Evolutionary conservation across 2,797 vertebrate genomes (phyloP), one percentile per base, ranked within the genome.

Genomic region (Champsocephalus gunnari): DNA sequence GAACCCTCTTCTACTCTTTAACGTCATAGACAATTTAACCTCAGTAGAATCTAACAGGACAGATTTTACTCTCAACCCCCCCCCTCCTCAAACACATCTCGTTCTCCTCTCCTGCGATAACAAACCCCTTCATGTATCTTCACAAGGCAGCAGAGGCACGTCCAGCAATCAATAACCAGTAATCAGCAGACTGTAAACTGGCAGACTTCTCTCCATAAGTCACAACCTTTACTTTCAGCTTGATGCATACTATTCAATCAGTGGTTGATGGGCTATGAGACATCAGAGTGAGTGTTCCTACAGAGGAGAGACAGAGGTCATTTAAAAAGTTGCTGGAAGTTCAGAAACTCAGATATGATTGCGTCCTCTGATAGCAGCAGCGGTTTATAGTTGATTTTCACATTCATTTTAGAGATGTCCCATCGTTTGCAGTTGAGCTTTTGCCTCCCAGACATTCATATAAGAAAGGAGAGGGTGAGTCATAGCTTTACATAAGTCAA

Each of bases 401-500:
- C 16, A 14, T 62, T 64, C 12, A 50, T 55, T 76, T 60, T 14
- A 44, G 13, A 53, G 41, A 55, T 53, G 32, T 48, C n/a, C 64
- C 12, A 32, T 1, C 28, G 56, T 64, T 74, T 44, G 48, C 17
- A 53, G 43, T 54, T 13, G 49, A 64, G 43, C 51, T 76, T 76
- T 58, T 64, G 64, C 72, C 73, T 76, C 57, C 62, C 53, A 83
- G 77, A 84, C 79, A 38, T 80, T 72, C 80, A 59, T 64, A 80
- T 81, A 71, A 32, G 68, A 69, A 90, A 66, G 77, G 74, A 65
- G 82, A 63, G 17, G 66, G 81, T 88, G 89, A 91, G 80, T 92
- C 90, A 89, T 73, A 63, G 17, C 43, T 88, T 74, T 89, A 74
- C 84, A 86, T 79, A 66, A 83, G 73, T 66, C 81, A 85, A 90